Evolutionary conservation across 2,113 vertebrate genomes (phyloP).

Genomic region (Anser brachyrhynchus): DNA sequence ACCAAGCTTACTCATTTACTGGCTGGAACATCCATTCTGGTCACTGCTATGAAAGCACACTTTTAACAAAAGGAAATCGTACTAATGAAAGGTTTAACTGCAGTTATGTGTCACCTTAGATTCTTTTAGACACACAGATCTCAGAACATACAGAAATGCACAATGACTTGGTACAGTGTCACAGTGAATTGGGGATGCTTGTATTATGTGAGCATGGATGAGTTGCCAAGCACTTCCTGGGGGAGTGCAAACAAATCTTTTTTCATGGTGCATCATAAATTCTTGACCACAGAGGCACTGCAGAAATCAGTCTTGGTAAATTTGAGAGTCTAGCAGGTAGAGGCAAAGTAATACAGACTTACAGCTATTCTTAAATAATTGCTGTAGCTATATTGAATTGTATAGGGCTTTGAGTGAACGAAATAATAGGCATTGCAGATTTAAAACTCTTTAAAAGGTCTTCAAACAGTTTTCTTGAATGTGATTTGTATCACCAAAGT

Average conservation of each 20-base stretch:
- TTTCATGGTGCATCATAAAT: neutral
- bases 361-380: neutral
- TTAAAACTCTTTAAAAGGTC: neutral
- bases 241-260: neutral
- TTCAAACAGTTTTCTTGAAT: neutral
- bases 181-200: neutral
- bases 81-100: neutral
- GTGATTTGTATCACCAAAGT: neutral
- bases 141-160: neutral
- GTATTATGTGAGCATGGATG: neutral
- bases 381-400: neutral
- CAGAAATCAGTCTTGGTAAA: neutral
- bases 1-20: neutral
- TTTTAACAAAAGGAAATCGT: neutral
- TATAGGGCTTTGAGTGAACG: neutral
- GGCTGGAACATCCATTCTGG: conserved; percentile 14
- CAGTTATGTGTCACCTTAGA: neutral
- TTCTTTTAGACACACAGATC: neutral
- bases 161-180: neutral
- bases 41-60: neutral
- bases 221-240: neutral
- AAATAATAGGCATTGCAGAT: neutral
- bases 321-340: neutral
- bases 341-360: neutral
- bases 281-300: neutral